Base-by-base conservation (phyloP, 1,140 invertebrate species). In the Pseudomyrmex pallidus region DNA sequence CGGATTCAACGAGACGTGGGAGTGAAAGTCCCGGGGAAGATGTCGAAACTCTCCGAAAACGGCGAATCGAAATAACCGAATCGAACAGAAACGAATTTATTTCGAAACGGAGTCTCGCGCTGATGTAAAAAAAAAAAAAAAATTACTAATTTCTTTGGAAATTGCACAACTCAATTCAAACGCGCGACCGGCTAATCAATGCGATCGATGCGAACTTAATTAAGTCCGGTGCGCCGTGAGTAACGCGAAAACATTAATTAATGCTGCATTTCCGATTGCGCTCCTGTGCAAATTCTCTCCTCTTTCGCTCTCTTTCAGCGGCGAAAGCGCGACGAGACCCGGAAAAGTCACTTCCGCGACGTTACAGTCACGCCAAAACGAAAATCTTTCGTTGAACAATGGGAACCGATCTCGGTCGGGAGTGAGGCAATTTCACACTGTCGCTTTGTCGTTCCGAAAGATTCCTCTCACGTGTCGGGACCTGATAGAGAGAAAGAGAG, bases 391-490 rank as follows among this genome's bases (percentile, higher is more conserved):
- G n/a, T 22, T 12, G 44, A 74, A 74, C 57, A 74, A 74, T 62
- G 9, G 52, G 44, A 12, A 4, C 9, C n/a, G 44, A 80, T 70
- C 64, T 50, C 8, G 35, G 22, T 9, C 17, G 61, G 48, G 15
- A 78, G 54, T 59, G 54, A 17, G n/a, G 50, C 64, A 78, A 80
- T 64, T 76, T 63, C 25, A 63, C 61, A 64, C 50, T 80, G 76
- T 68, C 74, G 52, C 62, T 77, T 66, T 44, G 52, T 57, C 35
- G 15, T 20, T 20, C 35, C 52, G 35, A 59, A 57, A 46, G 52
- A 54, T 64, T 59, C 64, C 35, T 57, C 54, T 68, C 46, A 68
- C 64, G 64, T 80, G 35, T 70, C 64, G 20, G 35, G 17, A 62
- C 22, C 46, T 10, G 4, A 7, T 0, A 35, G 35, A 35, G 35